These are phyloP conservation scores for Pterobdella sp. DNA, from an alignment of 2,888 invertebrate species.

Conservation along the genomic window DNA sequence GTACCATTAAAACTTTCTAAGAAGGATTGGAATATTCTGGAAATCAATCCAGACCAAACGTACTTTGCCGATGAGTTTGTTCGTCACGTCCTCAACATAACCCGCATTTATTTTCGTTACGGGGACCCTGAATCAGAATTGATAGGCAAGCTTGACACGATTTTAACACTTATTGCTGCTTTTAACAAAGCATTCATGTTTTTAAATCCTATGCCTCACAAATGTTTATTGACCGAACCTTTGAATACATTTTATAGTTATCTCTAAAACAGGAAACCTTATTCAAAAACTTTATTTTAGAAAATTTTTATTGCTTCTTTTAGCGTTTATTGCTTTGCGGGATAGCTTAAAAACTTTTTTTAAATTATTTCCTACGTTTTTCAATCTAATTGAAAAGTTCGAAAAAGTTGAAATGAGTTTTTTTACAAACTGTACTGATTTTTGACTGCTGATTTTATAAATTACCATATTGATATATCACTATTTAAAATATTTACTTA, in stretches of 20 bases:
- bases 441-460: no score
- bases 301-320: neutral
- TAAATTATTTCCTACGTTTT: neutral
- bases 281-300: neutral
- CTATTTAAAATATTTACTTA: no score
- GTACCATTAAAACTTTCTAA: constrained; percentile 37
- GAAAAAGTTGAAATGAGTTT: no score
- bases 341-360: neutral
- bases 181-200: no score
- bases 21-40: constrained; percentile 37
- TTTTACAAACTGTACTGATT: no score
- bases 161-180: no score
- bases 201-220: no score
- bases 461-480: no score
- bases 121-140: constrained; percentile 38
- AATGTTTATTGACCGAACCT: no score
- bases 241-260: no score
- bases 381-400: no score
- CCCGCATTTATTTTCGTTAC: constrained; percentile 38
- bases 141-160: constrained; percentile 37
- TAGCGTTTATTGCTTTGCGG: neutral
- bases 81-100: constrained; percentile 39
- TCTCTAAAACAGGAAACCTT: no score
- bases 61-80: constrained; percentile 38
- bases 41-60: constrained; percentile 39